Evolutionary conservation across 2,797 vertebrate genomes (phyloP).

Genomic region (Karalla daura): DNA sequence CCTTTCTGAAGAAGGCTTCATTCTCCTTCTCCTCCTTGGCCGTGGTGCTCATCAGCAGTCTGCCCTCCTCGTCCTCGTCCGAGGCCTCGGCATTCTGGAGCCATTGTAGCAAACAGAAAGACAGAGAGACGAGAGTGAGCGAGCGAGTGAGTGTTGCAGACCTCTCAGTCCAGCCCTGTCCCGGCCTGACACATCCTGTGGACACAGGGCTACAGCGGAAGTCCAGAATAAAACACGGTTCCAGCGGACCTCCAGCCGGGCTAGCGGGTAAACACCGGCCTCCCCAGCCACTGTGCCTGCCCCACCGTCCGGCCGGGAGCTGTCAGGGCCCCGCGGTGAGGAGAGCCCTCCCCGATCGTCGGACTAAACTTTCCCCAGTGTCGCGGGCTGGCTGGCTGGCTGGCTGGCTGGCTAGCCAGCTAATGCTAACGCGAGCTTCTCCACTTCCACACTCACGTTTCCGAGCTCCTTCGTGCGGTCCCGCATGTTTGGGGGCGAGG

Average conservation of each 20-base stretch:
- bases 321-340: background rate
- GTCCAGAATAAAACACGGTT: background rate
- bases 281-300: rapidly evolving
- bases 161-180: constrained; percentile 34
- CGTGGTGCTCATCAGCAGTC: constrained; percentile 74
- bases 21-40: constrained; percentile 84
- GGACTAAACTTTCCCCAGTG: constrained; percentile 9
- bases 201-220: constrained; percentile 56
- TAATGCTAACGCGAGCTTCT: constrained; percentile 52
- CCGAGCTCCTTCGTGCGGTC: constrained; percentile 85
- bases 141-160: background rate
- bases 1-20: constrained; percentile 85
- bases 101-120: background rate
- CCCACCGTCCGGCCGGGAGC: rapidly evolving
- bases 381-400: constrained; percentile 62
- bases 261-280: rapidly evolving
- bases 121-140: background rate
- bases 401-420: constrained; percentile 53
- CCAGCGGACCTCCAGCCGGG: background rate
- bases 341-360: background rate
- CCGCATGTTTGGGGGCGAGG: constrained; percentile 71
- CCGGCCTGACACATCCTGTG: constrained; percentile 41
- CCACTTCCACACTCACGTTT: constrained; percentile 78
- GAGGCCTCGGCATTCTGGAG: constrained; percentile 72
- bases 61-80: constrained; percentile 82